Base-by-base conservation (phyloP, 2,888 invertebrate species). In the Callyntrura guangdongensis region DNA sequence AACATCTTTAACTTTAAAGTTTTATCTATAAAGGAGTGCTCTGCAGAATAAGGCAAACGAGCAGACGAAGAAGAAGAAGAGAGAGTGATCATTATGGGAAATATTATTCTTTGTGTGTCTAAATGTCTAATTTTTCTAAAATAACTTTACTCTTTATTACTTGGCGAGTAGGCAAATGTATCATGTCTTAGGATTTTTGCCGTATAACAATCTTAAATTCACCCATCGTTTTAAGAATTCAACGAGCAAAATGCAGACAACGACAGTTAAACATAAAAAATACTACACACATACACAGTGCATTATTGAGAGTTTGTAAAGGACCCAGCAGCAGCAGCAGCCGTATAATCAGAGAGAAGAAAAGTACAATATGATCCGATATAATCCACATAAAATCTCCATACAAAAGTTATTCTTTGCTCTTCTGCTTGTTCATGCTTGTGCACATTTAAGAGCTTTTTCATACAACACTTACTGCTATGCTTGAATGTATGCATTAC, bases 401-500 rank as follows among this genome's bases (percentile, higher is more conserved):
- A 81, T 81, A 61, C 81, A 61, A 81, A 72, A 61, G 20, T 45
- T 56, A 79, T 56, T 59, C 69, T 25, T 25, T 59, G 4, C 27
- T 79, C 27, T 27, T 20, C n/a, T 53, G 27, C 77, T 45, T 27
- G 22, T n/a, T 81, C 81, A 61, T 61, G 59, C 17, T 56, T 36
- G 59, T 36, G 56, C 79, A 79, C 45, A 79, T 59, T 79, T 59
- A 77, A 77, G 59, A 12, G 14, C 67, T 77, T 77, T 49, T 77
- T 14, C 45, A 85, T 53, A 25, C 3, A 53, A 56, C n/a, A 53
- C 25, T 56, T 11, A 72, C 17, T 36, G 36, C 36, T 36, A 53
- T 53, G 61, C 20, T 74, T 59, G 67, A 53, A 79, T 79, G 64
- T 20, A 79, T 79, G 79, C 85, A 72, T 85, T 85, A 85, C 79